Base-by-base conservation (phyloP, 1,140 invertebrate genomes). In the Orchestia grillus region DNA sequence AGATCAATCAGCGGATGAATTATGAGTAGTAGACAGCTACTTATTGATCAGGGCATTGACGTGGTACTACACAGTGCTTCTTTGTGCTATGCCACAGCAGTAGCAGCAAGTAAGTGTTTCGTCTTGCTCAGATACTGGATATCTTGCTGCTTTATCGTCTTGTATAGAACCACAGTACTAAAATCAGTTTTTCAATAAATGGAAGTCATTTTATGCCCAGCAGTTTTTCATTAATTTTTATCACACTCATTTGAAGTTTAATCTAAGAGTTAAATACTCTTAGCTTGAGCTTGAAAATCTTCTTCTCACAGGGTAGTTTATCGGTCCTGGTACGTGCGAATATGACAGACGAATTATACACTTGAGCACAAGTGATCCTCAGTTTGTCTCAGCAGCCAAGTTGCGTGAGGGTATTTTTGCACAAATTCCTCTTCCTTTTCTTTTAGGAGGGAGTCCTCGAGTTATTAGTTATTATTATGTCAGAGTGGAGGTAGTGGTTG, bases 401-500 rank as follows among this genome's bases (percentile, higher is more conserved):
- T 77, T 36, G 28, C 11, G 11, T 36, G 62, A 77, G 28, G 15
- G 11, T 36, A 77, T 23, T 23, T 77, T 28, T 77, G 28, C 62
- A 19, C 62, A 23, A 77, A 77, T 77, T 77, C 62, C 62, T 77
- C 3, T 77, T 23, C 28, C 15, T 77, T 77, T 77, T 36, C 62
- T 77, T 23, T 36, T 3, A 36, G 62, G 62, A 77, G 62, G 62
- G 62, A 77, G 62, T 53, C 11, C 28, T 36, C 62, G 62, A 77
- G 62, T 77, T 77, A 77, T 77, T 77, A 77, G 62, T 77, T 77
- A 77, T 77, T 77, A 77, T 77, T 77, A 77, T 77, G 62, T 36
- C 62, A 77, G 28, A 77, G 62, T 77, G 62, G 62, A 77, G 62
- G 62, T 28, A 77, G 62, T 77, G 62, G 62, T 28, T 77, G 62